A percentile compares a stretch with the other conserved stretches of the same genome.
Evolutionary conservation across 1,140 invertebrate genomes (phyloP).

Genomic region (Platyscapa corneri): DNA sequence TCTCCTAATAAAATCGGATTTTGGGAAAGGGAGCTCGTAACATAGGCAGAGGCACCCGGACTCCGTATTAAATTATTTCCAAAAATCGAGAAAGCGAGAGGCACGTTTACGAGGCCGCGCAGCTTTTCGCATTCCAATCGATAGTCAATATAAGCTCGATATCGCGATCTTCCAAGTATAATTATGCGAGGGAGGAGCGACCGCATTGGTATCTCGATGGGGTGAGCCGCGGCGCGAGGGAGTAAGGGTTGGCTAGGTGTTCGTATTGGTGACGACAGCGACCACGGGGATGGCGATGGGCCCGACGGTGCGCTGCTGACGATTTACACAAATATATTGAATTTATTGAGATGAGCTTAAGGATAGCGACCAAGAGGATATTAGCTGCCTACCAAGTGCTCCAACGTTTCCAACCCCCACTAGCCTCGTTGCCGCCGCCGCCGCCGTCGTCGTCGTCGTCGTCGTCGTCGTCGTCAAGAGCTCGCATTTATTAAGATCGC

Average conservation of each 20-base stretch:
- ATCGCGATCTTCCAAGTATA: conserved; percentile 41
- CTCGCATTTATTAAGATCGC: conserved; percentile 74
- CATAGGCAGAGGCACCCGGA: too few relatives aligned
- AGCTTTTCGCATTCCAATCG: not conserved
- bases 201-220: conserved; percentile 21
- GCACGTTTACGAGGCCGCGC: too few relatives aligned
- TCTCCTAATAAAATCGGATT: too few relatives aligned
- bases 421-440: too few relatives aligned
- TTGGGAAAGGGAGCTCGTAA: too few relatives aligned
- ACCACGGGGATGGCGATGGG: not conserved
- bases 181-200: conserved; percentile 30
- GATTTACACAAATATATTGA: conserved; percentile 76
- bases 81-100: not conserved
- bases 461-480: conserved; percentile 9
- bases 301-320: conserved; percentile 55
- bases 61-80: not conserved
- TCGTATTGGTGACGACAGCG: not conserved
- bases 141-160: conserved; percentile 43
- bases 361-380: conserved; percentile 75
- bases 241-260: not conserved
- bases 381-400: conserved; percentile 72
- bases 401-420: conserved; percentile 64
- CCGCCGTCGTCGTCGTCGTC: not conserved
- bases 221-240: conserved; percentile 34
- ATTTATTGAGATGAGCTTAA: conserved; percentile 75